Base-by-base conservation (phyloP, 1,140 invertebrate genomes). In the Pseudomyrmex pallidus region DNA sequence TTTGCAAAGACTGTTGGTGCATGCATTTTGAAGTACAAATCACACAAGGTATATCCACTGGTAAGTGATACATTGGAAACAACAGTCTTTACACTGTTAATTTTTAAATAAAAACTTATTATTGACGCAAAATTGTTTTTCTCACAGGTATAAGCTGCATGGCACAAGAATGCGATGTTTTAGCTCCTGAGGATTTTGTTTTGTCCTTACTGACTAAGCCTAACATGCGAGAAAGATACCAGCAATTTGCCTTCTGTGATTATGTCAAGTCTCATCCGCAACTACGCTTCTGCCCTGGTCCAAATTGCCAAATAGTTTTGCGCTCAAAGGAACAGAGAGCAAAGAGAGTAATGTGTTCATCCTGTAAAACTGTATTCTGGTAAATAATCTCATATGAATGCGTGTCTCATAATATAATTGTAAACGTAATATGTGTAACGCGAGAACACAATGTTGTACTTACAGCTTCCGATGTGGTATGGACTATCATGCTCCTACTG, bases 401-500 rank as follows among this genome's bases (percentile, higher is more conserved):
- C 15, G 0, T 17, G 3, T 9, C 15, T 61, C 10, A 25, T 25
- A 20, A 17, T 25, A 13, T 35, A 22, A 35, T 2, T 7, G 1
- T 4, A 1, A n/a, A 0, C 5, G 8, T 20, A 67, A 48, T 2
- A n/a, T 52, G 20, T 62, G 10, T 15, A 0, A 48, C 0, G 17
- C 22, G 15, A 80, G 56, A 57, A 73, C 5, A 13, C 25, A 35
- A 35, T 35, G 35, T n/a, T 66, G 1, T 87, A 44, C 17, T 63
- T 98, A 97, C 91, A 94, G 93, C 77, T 94, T 94, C 80, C 97
- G 96, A 85, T 99, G 99, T 95, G 98, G 99, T 68, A 97, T 97
- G 89, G 98, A 99, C 89, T 99, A 99, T 94, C 99, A 99, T 94
- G 98, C 99, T 57, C 99, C 99, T 25, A 99, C 99, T 13, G 98